Percentiles rank a stretch among this genome's conserved stretches.
Evolutionary conservation across 2,888 invertebrate species (phyloP).

Genomic region (Julus scandinavius): DNA sequence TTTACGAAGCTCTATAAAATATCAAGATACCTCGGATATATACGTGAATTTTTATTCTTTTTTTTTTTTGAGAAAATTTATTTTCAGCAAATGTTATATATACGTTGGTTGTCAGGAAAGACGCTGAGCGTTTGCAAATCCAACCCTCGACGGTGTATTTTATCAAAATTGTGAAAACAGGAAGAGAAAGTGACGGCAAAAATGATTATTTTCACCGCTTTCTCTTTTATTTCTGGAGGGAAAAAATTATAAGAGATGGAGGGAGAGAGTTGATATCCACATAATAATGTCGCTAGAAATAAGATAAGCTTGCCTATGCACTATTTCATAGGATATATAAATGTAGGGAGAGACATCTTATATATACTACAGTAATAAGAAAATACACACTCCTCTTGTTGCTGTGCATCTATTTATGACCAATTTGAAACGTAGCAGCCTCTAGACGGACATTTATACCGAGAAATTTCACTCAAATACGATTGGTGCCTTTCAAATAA

Average conservation of each 20-base stretch:
- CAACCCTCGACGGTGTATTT: constrained; percentile 27
- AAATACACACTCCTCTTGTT: neutral
- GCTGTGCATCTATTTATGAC: constrained; percentile 26
- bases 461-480: neutral
- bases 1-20: neutral
- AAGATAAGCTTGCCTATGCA: constrained; percentile 17
- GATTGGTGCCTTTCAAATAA: neutral
- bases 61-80: constrained; percentile 13
- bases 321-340: constrained; percentile 2
- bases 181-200: constrained; percentile 15
- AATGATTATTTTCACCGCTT: constrained; percentile 27
- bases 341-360: neutral
- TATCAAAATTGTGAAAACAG: constrained; percentile 33
- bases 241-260: neutral
- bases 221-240: neutral
- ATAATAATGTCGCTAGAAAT: constrained; percentile 33
- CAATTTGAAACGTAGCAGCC: neutral
- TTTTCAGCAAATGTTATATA: constrained; percentile 20
- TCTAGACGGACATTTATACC: neutral
- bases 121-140: constrained; percentile 14
- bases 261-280: neutral
- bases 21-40: neutral
- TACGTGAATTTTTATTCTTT: neutral
- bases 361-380: neutral
- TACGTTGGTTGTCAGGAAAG: neutral